phyloP scores from a whole-genome alignment of 2,797 vertebrate species.

The Heteromormyrus szaboi region DNA sequence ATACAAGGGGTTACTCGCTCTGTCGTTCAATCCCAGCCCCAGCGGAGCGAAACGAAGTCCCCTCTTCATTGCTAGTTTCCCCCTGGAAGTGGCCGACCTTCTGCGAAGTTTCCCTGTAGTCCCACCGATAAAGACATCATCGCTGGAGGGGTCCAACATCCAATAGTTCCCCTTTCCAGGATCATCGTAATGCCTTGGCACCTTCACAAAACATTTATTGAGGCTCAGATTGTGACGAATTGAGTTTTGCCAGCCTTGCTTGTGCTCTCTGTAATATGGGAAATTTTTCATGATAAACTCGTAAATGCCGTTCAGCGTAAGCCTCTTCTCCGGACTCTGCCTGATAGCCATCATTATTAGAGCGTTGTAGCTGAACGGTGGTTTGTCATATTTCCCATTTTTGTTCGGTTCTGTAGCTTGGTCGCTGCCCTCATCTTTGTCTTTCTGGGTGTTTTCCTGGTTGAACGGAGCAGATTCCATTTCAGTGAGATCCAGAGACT shows the following conservation, averaged over 20 bases:
- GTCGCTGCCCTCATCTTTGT: conserved; percentile 31
- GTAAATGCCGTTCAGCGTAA: conserved; percentile 74
- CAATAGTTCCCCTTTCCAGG: conserved; percentile 74
- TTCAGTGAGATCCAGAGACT: conserved; percentile 46
- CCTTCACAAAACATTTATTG: conserved; percentile 74
- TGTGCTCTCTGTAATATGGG: conserved; percentile 72
- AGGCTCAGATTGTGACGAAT: conserved; percentile 73
- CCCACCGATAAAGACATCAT: conserved; percentile 71
- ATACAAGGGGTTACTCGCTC: conserved; percentile 58
- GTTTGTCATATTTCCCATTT: conserved; percentile 64
- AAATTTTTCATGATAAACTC: conserved; percentile 75
- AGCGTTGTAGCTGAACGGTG: conserved; percentile 73
- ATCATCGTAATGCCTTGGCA: conserved; percentile 72
- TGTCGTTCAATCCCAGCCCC: conserved; percentile 58
- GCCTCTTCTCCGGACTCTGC: conserved; percentile 68
- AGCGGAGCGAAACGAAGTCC: conserved; percentile 66
- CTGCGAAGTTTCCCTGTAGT: conserved; percentile 71
- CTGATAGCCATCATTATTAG: conserved; percentile 76
- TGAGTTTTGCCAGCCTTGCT: conserved; percentile 75
- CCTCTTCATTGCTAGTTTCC: conserved; percentile 65
- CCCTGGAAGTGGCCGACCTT: conserved; percentile 65
- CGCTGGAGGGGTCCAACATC: conserved; percentile 73
- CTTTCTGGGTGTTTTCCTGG: conserved; percentile 40
- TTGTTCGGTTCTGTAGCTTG: conserved; percentile 47
- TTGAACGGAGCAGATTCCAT: conserved; percentile 42